Base-by-base conservation (phyloP, 1,140 invertebrate species). In the Samia ricini region DNA sequence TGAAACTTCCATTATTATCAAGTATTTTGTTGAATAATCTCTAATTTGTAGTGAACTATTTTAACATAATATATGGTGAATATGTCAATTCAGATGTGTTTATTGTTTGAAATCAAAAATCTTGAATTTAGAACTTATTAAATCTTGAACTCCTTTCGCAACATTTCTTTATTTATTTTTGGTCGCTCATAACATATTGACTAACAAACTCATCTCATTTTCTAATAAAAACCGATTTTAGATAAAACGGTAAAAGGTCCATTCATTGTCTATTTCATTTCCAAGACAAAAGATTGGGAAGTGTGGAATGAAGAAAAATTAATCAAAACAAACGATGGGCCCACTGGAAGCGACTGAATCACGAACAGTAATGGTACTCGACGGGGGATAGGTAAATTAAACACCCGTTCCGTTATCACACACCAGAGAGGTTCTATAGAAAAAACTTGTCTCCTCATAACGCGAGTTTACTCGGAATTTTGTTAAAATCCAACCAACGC, bases 371-470 rank as follows among this genome's bases (percentile, higher is more conserved):
- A 42, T 42, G 12, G 33, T 15, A 42, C 33, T 42, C n/a, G 33
- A 15, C 12, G 33, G 7, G 33, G 4, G 1, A 42, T 42, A 42
- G 36, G 60, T 24, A 57, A 57, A 61, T 65, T 65, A 65, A 65
- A 61, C 54, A 59, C 22, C 58, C 63, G 26, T 26, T 15, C 10
- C 33, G 10, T 15, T 42, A 42, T 4, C 33, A 57, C 54, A 51
- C 59, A 29, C 26, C 19, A 48, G 33, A 51, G 33, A 55, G 33
- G 60, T 54, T 52, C 23, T 60, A 26, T 42, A 57, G 56, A 55
- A 65, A 65, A 65, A 65, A 66, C 60, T 66, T 66, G 20, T 61
- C 55, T 21, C 56, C 10, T 7, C 55, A 48, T 56, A 60, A 66
- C 56, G 61, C 58, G 26, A 57, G 56, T 42, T 52, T 52, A 8